These are phyloP conservation scores for Drosophila siamana DNA, from an alignment of 2,888 invertebrate genomes.

Conservation along the genomic window DNA sequence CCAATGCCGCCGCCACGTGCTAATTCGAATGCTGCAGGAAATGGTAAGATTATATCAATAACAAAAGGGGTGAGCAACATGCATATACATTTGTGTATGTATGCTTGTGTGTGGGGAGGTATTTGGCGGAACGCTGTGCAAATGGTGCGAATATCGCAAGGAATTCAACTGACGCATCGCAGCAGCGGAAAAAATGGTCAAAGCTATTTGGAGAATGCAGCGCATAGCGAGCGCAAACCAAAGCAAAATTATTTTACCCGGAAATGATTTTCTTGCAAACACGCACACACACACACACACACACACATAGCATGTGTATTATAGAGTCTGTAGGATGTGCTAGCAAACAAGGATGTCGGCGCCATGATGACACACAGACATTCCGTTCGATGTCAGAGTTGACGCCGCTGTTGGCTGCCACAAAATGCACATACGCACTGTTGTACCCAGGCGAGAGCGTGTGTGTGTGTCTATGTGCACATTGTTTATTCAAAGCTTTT, in stretches of 20 bases:
- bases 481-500: constrained; percentile 52
- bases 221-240: constrained; percentile 26
- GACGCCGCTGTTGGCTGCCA: constrained; percentile 21
- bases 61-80: not conserved
- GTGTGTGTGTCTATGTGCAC: constrained; percentile 2
- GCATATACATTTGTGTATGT: too few relatives aligned
- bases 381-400: constrained; percentile 37
- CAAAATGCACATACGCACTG: constrained; percentile 18
- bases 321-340: not conserved
- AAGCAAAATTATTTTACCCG: constrained; percentile 49
- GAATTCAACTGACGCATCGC: constrained; percentile 29
- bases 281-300: constrained; percentile 6
- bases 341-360: constrained; percentile 31
- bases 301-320: not conserved
- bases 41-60: constrained; percentile 48
- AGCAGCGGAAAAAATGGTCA: constrained; percentile 25
- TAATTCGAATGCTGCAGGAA: constrained; percentile 18
- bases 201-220: constrained; percentile 35
- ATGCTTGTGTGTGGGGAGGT: not conserved
- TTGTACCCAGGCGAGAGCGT: not conserved
- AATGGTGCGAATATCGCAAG: constrained; percentile 15
- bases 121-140: constrained; percentile 25
- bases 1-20: constrained; percentile 55
- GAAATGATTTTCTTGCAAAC: constrained; percentile 41
- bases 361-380: constrained; percentile 38